Conservation (phyloP, 2,888 invertebrate genomes). For the Drosophila paracracens region DNA sequence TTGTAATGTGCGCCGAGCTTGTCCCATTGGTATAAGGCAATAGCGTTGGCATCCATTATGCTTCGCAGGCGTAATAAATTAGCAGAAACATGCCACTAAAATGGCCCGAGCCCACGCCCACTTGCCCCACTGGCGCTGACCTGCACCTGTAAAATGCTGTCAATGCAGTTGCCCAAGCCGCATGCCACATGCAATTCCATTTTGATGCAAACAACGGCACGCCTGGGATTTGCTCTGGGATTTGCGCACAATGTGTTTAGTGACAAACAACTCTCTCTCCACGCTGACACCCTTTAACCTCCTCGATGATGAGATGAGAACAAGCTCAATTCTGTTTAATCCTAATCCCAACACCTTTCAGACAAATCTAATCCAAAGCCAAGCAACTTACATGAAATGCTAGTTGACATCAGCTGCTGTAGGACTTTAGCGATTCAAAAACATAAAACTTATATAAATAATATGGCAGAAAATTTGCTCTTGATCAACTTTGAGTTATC, state of each 20-base stretch:
- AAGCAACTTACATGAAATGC: conserved; percentile 46
- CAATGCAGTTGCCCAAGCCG: conserved; percentile 62
- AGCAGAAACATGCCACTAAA: conserved; percentile 80
- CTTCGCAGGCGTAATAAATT: conserved; percentile 79
- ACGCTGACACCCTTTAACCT: neutral
- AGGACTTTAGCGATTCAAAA: neutral
- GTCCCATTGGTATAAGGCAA: conserved; percentile 58
- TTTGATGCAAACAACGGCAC: conserved; percentile 66
- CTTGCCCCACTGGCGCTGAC: conserved; percentile 48
- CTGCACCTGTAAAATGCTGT: conserved; percentile 72
- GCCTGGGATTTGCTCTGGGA: conserved; percentile 71
- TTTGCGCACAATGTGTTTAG: conserved; percentile 80
- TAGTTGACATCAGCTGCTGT: conserved; percentile 10
- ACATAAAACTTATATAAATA: neutral
- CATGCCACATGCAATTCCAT: conserved; percentile 67
- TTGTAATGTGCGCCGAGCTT: conserved; percentile 55
- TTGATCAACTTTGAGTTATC: neutral
- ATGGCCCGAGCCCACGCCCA: conserved; percentile 61
- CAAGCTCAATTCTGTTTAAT: conserved; percentile 15
- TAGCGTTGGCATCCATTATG: conserved; percentile 57
- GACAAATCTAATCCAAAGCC: neutral
- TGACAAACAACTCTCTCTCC: conserved; percentile 48
- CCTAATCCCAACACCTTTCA: neutral
- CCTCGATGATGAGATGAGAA: conserved; percentile 30
- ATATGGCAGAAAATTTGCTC: neutral